Percentiles rank a stretch among this genome's conserved stretches.
These are phyloP conservation scores for Marasmarcha lunaedactyla DNA, from an alignment of 2,888 invertebrate genomes.

Conservation along the genomic window DNA sequence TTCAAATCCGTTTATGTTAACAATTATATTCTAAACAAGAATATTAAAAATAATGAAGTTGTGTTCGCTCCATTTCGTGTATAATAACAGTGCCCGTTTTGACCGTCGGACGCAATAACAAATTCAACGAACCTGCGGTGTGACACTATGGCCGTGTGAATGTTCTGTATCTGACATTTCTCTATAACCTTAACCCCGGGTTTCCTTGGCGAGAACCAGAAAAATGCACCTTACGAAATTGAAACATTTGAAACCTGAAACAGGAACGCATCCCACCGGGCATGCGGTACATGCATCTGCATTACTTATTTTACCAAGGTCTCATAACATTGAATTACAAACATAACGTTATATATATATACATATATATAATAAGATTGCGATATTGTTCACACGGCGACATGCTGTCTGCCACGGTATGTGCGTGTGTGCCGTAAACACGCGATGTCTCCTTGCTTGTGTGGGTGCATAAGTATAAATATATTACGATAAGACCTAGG, in stretches of 20 bases:
- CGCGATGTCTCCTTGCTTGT: constrained; percentile 37
- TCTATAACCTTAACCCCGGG: too few species aligned
- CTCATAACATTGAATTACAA: constrained; percentile 45
- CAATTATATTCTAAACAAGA: constrained; percentile 16
- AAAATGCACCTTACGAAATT: background rate
- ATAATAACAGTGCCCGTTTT: constrained; percentile 52
- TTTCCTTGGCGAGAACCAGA: background rate
- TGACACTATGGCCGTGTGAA: constrained; percentile 18
- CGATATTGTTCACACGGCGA: constrained; percentile 63
- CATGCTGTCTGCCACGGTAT: constrained; percentile 62
- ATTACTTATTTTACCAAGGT: constrained; percentile 39
- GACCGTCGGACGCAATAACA: constrained; percentile 67
- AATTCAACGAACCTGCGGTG: constrained; percentile 70
- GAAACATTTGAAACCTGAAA: constrained; percentile 28
- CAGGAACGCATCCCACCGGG: constrained; percentile 24
- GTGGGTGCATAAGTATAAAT: constrained; percentile 45
- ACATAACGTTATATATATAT: constrained; percentile 43
- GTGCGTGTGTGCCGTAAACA: constrained; percentile 53
- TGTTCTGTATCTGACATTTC: too few species aligned
- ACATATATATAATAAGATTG: constrained; percentile 42
- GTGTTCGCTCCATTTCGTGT: constrained; percentile 47
- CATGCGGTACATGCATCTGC: constrained; percentile 23
- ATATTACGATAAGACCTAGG: constrained; percentile 53
- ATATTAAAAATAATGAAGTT: constrained; percentile 19
- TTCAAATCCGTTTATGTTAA: constrained; percentile 13